Base-by-base conservation (phyloP, 1,140 invertebrate genomes). In the Drosophila novamexicana region DNA sequence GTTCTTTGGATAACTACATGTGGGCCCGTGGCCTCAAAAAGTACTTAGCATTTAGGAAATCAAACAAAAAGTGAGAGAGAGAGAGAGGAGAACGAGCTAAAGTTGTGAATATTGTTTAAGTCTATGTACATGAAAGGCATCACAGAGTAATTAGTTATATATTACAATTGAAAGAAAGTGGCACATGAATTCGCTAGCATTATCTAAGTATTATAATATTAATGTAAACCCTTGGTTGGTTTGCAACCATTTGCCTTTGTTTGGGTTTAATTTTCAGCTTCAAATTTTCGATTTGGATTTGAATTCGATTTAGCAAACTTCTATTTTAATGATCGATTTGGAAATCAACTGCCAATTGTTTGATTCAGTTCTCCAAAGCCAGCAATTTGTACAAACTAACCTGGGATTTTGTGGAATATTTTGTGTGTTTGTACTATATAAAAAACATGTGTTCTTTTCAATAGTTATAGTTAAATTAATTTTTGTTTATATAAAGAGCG, bases 71-170 rank as follows among this genome's bases (percentile, higher is more conserved):
- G 39, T 53, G 9, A 56, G 39, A 59, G 9, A 56, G 16, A 53
- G 32, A 67, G n/a, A 53, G 18, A 18, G 12, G 50, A 76, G 45
- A 83, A 69, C 76, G 52, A 86, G 70, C 68, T 68, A 66, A 58
- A 57, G n/a, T 71, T 39, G 34, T 47, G 49, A 57, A 75, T 73
- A 44, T 73, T 62, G 63, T 71, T 44, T 71, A 69, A 70, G 40
- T 81, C 50, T 83, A 83, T 86, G 79, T 85, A 85, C 83, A 85
- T 85, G 82, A 85, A 76, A 68, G 73, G 53, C 75, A 77, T 68
- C 67, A 52, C 54, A 75, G 49, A 71, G 54, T 37, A 56, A 61
- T 32, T 22, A 61, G 12, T 44, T 53, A 58, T 86, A 88, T 88
- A 68, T 62, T 86, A 79, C 67, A 86, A 65, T 82, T 66, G 57